A percentile compares a stretch with the other conserved stretches of the same genome.
Evolutionary conservation across 2,888 invertebrate genomes (phyloP).

Genomic region (Conops quadrifasciatus): DNA sequence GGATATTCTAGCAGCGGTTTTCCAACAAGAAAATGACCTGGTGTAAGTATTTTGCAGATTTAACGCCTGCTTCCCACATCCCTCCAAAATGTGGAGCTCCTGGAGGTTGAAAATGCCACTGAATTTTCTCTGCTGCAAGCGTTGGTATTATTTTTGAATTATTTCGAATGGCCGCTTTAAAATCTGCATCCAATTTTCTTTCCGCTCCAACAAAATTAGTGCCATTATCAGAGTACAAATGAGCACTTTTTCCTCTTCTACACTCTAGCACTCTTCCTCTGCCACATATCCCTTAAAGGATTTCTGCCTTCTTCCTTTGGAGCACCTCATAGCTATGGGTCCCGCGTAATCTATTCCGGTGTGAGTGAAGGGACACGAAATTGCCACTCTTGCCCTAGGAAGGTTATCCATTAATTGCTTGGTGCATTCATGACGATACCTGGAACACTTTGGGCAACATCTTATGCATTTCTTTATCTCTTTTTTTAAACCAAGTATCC

Average conservation of each 20-base stretch:
- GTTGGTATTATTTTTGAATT: not conserved
- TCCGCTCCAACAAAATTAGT: slow-evolving; percentile 10
- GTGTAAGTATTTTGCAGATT: slow-evolving; percentile 15
- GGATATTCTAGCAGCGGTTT: slow-evolving; percentile 1
- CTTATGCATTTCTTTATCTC: not conserved
- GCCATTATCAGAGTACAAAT: slow-evolving; percentile 3
- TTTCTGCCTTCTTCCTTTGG: slow-evolving; percentile 12
- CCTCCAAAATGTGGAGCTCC: slow-evolving; percentile 15
- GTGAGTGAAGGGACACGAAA: not conserved
- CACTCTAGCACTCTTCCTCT: not conserved
- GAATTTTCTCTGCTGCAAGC: not conserved
- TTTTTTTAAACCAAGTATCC: slow-evolving; percentile 23
- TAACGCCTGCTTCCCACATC: slow-evolving; percentile 7
- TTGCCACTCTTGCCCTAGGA: not conserved
- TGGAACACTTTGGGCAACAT: not conserved
- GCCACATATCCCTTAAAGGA: slow-evolving; percentile 20
- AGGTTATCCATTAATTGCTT: slow-evolving; percentile 23
- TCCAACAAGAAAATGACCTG: slow-evolving; percentile 16
- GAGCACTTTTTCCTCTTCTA: not conserved
- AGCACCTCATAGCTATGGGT: not conserved
- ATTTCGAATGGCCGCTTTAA: not conserved
- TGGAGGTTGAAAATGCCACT: slow-evolving; percentile 4
- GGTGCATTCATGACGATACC: not conserved
- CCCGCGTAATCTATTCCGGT: slow-evolving; percentile 18
- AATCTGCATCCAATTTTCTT: slow-evolving; percentile 7